Evolutionary conservation across 2,113 vertebrate species (phyloP).

Genomic region (Lagopus muta): DNA sequence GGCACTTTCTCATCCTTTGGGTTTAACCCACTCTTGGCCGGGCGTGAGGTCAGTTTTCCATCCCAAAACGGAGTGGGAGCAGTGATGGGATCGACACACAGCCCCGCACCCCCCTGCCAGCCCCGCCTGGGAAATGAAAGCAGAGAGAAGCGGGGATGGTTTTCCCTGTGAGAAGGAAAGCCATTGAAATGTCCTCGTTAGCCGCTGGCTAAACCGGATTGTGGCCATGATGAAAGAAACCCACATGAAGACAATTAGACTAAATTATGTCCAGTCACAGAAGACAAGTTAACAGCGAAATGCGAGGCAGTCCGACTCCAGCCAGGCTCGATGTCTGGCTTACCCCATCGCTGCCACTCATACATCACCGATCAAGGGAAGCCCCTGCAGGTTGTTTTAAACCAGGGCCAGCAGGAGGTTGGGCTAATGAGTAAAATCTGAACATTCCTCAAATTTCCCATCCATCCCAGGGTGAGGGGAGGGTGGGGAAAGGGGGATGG

Average conservation of each 20-base stretch:
- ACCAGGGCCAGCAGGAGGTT: slow-evolving; percentile 83
- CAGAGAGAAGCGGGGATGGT: background rate
- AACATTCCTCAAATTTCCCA: slow-evolving; percentile 79
- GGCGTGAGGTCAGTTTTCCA: background rate
- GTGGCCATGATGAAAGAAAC: background rate
- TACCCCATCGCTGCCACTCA: slow-evolving; percentile 71
- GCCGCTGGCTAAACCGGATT: background rate
- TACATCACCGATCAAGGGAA: slow-evolving; percentile 83
- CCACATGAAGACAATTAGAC: slow-evolving; percentile 69
- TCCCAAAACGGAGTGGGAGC: background rate
- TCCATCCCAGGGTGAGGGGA: slow-evolving; percentile 51
- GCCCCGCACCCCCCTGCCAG: background rate
- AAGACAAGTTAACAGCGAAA: slow-evolving; percentile 37
- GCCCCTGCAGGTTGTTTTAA: slow-evolving; percentile 74
- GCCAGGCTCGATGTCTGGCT: slow-evolving; percentile 69
- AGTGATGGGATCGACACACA: accelerated
- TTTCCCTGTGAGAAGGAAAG: background rate
- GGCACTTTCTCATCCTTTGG: background rate
- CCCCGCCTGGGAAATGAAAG: background rate
- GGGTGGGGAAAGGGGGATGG: background rate
- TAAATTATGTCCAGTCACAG: slow-evolving; percentile 59
- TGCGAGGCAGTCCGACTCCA: slow-evolving; percentile 40
- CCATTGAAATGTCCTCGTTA: background rate
- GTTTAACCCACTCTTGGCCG: background rate
- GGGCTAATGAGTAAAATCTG: slow-evolving; percentile 86